Percentiles rank a stretch among this genome's conserved stretches.
Conservation (phyloP, 2,113 vertebrate species). For the Tamias sibiricus region DNA sequence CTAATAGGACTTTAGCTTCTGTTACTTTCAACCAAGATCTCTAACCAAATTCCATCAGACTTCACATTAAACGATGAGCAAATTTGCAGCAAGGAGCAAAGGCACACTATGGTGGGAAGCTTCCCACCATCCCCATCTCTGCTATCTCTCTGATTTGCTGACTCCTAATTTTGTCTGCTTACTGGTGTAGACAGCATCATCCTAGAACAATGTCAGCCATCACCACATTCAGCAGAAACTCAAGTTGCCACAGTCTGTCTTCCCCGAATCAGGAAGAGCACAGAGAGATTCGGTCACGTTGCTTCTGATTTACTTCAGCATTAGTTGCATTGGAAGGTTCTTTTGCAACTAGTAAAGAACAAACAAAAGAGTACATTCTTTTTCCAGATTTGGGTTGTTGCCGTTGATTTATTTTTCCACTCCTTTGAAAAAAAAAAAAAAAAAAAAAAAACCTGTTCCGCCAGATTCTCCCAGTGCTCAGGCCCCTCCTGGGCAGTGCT, state of each 20-base stretch:
- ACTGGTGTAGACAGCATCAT: not conserved
- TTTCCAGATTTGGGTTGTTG: conserved; percentile 44
- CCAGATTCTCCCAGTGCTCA: conserved; percentile 62
- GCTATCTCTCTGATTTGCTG: not conserved
- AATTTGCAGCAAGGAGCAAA: not conserved
- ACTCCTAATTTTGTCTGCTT: not conserved
- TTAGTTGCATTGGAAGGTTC: not conserved
- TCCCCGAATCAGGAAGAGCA: not conserved
- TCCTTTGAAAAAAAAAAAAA: not conserved
- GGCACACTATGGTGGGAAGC: not conserved
- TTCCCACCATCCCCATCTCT: not conserved
- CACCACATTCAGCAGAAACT: not conserved
- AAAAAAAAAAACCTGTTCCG: conserved; percentile 54
- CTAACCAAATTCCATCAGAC: not conserved
- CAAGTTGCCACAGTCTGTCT: not conserved
- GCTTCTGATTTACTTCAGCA: not conserved
- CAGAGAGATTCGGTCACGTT: not conserved
- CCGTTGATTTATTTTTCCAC: conserved; percentile 67
- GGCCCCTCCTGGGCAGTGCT: conserved; percentile 1
- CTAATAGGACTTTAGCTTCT: not conserved
- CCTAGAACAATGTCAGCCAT: not conserved
- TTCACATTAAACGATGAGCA: not conserved
- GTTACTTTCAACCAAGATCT: not conserved
- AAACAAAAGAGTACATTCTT: conserved; percentile 65
- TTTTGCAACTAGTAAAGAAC: conserved; percentile 6